phyloP scores from a whole-genome alignment of 2,113 vertebrate genomes.

The Thermophis baileyi region DNA sequence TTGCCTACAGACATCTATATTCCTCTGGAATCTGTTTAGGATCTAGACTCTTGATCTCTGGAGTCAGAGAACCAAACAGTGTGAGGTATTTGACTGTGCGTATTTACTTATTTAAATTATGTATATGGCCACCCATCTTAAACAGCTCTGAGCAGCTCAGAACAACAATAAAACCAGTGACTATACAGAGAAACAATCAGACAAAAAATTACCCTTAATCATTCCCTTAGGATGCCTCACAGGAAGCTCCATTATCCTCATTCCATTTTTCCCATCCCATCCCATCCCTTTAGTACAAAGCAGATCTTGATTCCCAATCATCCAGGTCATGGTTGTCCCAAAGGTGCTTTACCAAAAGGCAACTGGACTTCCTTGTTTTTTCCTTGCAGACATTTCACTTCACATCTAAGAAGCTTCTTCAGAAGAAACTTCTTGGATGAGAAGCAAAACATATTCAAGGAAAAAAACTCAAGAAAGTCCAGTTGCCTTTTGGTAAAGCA shows the following conservation, averaged over 20 bases:
- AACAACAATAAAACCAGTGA: background rate
- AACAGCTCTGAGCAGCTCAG: background rate
- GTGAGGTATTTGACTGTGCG: background rate
- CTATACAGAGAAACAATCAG: background rate
- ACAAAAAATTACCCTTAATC: background rate
- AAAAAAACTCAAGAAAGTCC: background rate
- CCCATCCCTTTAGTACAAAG: background rate
- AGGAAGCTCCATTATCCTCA: background rate
- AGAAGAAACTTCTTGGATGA: background rate
- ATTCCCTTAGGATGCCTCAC: background rate
- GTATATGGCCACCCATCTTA: background rate
- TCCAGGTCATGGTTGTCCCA: background rate
- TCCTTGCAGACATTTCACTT: no score
- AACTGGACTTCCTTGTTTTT: background rate
- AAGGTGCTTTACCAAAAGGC: background rate
- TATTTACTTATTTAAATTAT: background rate
- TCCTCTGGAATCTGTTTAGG: background rate
- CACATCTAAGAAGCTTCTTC: no score
- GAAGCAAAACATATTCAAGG: background rate
- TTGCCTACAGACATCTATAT: background rate
- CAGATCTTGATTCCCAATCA: background rate
- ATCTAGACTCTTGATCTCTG: background rate
- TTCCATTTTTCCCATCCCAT: background rate
- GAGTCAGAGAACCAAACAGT: background rate
- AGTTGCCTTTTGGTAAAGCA: background rate